Evolutionary conservation across 2,113 vertebrate genomes (phyloP).

Genomic region (Triplophysa tibetana): DNA sequence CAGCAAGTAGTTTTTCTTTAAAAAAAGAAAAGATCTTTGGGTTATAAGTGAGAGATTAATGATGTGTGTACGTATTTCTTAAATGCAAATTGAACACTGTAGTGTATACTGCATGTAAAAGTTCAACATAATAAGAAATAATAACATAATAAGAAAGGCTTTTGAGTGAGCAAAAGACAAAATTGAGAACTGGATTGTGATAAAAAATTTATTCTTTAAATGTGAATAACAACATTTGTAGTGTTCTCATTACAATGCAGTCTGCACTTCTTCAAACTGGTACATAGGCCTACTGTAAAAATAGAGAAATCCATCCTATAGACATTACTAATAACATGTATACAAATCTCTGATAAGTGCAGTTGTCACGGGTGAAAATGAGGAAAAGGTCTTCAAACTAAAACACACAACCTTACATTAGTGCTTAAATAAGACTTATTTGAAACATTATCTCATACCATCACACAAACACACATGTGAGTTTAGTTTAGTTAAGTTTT

Average conservation of each 20-base stretch:
- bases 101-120: too few relatives aligned
- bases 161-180: too few relatives aligned
- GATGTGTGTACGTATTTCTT: too few relatives aligned
- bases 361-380: conserved; percentile 35
- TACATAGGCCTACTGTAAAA: conserved; percentile 54
- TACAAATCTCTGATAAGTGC: conserved; percentile 54
- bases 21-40: too few relatives aligned
- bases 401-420: conserved; percentile 58
- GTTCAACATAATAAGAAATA: too few relatives aligned
- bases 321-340: conserved; percentile 60
- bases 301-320: conserved; percentile 64
- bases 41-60: too few relatives aligned
- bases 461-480: conserved; percentile 53
- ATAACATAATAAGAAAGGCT: too few relatives aligned
- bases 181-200: conserved; percentile 55
- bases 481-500: conserved; percentile 36
- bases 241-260: conserved; percentile 67
- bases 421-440: conserved; percentile 66
- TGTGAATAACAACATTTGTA: conserved; percentile 71
- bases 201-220: conserved; percentile 69
- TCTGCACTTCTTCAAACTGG: conserved; percentile 65
- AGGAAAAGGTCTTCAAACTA: conserved; percentile 52
- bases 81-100: too few relatives aligned
- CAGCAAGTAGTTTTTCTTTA: too few relatives aligned
- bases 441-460: conserved; percentile 48